These are phyloP conservation scores for Anomalospiza imberbis DNA, from an alignment of 2,797 vertebrate genomes.

Conservation along the genomic window DNA sequence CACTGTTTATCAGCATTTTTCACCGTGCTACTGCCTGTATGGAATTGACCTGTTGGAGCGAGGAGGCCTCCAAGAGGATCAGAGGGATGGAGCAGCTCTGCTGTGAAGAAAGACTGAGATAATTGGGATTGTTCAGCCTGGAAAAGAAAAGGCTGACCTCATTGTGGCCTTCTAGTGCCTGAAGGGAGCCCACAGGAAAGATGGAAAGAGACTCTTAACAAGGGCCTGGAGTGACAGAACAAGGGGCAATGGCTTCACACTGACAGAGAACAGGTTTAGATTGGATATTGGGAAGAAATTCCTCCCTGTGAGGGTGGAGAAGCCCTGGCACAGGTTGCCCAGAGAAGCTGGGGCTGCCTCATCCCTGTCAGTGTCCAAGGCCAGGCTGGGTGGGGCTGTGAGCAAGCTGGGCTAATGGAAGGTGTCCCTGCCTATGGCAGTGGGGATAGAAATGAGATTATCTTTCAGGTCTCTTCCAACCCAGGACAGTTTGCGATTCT, in stretches of 20 bases:
- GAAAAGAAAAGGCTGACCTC: background rate
- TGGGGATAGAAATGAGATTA: no score
- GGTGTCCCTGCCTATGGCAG: background rate
- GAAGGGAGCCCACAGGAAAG: background rate
- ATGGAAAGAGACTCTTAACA: background rate
- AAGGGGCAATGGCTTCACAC: background rate
- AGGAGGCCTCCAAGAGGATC: background rate
- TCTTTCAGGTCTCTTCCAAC: background rate
- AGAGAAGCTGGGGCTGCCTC: background rate
- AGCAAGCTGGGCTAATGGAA: accelerated
- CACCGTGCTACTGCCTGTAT: background rate
- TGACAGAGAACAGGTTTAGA: accelerated
- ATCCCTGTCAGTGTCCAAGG: accelerated
- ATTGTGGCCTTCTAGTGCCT: accelerated
- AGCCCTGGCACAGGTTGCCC: accelerated
- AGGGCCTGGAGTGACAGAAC: background rate
- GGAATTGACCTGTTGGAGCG: accelerated
- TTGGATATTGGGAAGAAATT: accelerated
- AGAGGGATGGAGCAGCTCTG: background rate
- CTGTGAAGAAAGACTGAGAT: background rate
- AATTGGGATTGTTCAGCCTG: background rate
- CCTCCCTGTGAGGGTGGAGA: accelerated
- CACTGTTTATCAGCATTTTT: background rate
- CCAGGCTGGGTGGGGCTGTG: accelerated
- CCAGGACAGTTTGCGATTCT: background rate